These are phyloP conservation scores for Leptodactylus fallax DNA, from an alignment of 2,797 vertebrate species.

Conservation along the genomic window DNA sequence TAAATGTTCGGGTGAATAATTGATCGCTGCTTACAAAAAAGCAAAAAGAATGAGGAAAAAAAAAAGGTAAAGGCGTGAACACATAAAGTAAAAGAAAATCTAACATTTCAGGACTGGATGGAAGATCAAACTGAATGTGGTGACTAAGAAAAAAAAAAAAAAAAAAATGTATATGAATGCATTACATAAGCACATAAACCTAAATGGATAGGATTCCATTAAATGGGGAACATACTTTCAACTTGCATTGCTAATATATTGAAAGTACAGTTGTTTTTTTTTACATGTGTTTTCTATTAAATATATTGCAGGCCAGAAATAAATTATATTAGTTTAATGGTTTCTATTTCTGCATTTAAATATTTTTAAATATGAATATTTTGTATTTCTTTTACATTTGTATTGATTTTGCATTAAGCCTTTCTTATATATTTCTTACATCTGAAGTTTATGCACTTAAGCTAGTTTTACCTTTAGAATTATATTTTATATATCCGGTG, in stretches of 20 bases:
- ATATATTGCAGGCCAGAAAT: too few relatives aligned
- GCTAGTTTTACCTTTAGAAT: background rate
- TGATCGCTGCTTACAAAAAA: slow-evolving; percentile 63
- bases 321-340: background rate
- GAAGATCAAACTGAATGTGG: background rate
- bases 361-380: too few relatives aligned
- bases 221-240: background rate
- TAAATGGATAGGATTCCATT: background rate
- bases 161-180: background rate
- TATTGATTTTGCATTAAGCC: too few relatives aligned
- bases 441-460: too few relatives aligned
- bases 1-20: slow-evolving; percentile 75
- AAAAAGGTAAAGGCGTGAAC: background rate
- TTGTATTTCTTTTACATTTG: too few relatives aligned
- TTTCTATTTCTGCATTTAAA: background rate
- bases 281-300: too few relatives aligned
- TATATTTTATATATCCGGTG: background rate
- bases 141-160: background rate
- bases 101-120: background rate
- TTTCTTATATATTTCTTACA: too few relatives aligned
- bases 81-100: background rate
- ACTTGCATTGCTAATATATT: background rate
- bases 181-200: background rate
- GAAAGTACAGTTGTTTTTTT: background rate
- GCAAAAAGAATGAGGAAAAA: background rate